Base-by-base conservation (phyloP, 2,888 invertebrate species). In the Diabrotica balteata region DNA sequence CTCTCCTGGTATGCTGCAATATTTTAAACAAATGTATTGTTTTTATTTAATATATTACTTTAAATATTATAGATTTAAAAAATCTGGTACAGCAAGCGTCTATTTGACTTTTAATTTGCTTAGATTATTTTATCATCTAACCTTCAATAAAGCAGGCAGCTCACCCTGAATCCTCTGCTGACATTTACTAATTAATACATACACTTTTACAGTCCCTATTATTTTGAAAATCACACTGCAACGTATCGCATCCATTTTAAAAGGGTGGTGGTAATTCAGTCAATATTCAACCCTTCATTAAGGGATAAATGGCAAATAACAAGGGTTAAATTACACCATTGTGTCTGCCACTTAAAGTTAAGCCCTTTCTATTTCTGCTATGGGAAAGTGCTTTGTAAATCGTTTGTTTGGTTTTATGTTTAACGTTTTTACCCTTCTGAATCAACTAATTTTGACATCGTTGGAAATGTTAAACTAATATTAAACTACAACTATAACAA, bases 271-370 rank as follows among this genome's bases (percentile, higher is more conserved):
- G 58, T 10, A 8, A 52, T 51, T 61, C 58, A 46, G 60, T 61
- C 58, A 65, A 62, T 59, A 66, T 54, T 72, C 69, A 77, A 78
- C 79, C 80, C 79, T 80, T 79, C 77, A 78, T 80, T 79, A 77
- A 72, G 68, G 71, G 74, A 76, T 79, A 80, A 80, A 78, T 72
- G 76, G 75, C 80, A 76, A 76, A 78, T 80, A 80, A 80, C 79
- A 79, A 78, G 81, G 81, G 80, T 81, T 80, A 79, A 80, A 81
- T 80, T 80, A 80, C 80, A 75, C 72, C 70, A 78, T 78, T 79
- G 78, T 80, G 73, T 77, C 68, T 72, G 72, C 73, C 76, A 78
- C 76, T 78, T 78, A 75, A 78, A 74, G 69, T 70, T 72, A 63
- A 72, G 69, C 52, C 42, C 43, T 63, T 63, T 45, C 63, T 63